A percentile compares a stretch with the other conserved stretches of the same genome.
Evolutionary conservation across 2,113 vertebrate species (phyloP).

Genomic region (Chaetodon auriga): DNA sequence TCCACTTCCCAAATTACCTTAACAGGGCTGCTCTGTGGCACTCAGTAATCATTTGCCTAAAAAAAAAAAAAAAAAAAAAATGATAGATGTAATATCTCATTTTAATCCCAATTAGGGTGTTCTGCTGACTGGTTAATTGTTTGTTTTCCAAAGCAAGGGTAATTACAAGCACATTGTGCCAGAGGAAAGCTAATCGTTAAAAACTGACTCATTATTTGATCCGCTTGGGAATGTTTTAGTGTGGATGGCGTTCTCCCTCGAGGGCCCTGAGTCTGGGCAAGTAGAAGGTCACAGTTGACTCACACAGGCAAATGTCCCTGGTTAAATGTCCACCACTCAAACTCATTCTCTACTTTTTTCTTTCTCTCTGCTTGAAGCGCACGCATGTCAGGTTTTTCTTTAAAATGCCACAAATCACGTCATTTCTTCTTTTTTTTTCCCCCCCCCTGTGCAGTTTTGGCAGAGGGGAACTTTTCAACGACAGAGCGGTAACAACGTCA

Average conservation of each 20-base stretch:
- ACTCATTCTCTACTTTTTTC: conserved; percentile 4
- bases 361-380: not conserved
- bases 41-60: conserved; percentile 75
- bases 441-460: not conserved
- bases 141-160: conserved; percentile 80
- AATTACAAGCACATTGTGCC: conserved; percentile 82
- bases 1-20: conserved; percentile 70
- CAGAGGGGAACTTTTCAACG: conserved; percentile 20
- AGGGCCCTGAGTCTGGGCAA: conserved; percentile 33
- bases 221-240: conserved; percentile 72
- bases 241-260: conserved; percentile 48
- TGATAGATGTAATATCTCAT: conserved; percentile 80
- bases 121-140: conserved; percentile 85
- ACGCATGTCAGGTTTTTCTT: not conserved
- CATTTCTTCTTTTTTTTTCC: too few relatives aligned
- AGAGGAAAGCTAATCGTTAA: conserved; percentile 76
- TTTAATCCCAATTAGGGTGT: conserved; percentile 82
- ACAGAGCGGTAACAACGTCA: conserved; percentile 5
- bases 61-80: conserved; percentile 48
- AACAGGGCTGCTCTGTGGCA: conserved; percentile 60
- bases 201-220: conserved; percentile 79
- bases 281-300: conserved; percentile 72
- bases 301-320: conserved; percentile 33
- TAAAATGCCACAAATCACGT: conserved; percentile 19
- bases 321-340: conserved; percentile 48